phyloP scores from a whole-genome alignment of 92 coral and sea anemone genomes.

The Blastomussa wellsi region DNA sequence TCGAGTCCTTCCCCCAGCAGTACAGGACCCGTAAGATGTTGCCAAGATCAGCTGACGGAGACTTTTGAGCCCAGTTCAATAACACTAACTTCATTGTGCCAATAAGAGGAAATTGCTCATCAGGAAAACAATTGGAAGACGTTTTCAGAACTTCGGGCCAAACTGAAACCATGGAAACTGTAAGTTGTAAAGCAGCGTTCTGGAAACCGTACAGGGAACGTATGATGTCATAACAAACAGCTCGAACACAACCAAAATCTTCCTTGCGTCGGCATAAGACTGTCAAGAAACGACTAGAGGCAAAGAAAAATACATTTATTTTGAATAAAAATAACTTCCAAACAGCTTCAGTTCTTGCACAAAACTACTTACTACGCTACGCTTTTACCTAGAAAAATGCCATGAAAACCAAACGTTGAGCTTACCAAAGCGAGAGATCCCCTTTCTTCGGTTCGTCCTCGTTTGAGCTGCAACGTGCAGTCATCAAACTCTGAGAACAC shows the following conservation, averaged over 20 bases:
- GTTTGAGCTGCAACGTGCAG: background rate
- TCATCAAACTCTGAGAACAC: slow-evolving; percentile 39
- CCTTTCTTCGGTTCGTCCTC: slow-evolving; percentile 1
- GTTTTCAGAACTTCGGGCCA: slow-evolving; percentile 77
- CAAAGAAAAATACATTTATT: background rate
- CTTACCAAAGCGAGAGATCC: slow-evolving; percentile 28
- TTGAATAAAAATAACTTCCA: background rate
- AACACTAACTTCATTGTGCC: slow-evolving; percentile 51
- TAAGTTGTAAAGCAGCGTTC: slow-evolving; percentile 47
- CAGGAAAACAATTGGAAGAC: background rate
- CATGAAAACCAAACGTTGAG: background rate
- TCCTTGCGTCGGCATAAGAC: slow-evolving; percentile 68
- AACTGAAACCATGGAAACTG: slow-evolving; percentile 70
- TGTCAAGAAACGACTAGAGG: slow-evolving; percentile 76
- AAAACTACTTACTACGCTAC: background rate
- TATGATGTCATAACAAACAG: slow-evolving; percentile 74
- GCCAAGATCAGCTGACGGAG: slow-evolving; percentile 46
- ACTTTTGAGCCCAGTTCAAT: slow-evolving; percentile 46
- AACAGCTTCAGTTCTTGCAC: background rate
- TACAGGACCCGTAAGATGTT: slow-evolving; percentile 54
- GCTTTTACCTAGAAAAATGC: background rate
- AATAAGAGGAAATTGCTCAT: slow-evolving; percentile 41
- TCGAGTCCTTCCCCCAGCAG: slow-evolving; percentile 50
- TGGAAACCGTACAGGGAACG: slow-evolving; percentile 57
- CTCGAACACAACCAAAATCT: slow-evolving; percentile 63